Conservation (phyloP, 2,797 vertebrate species). For the Synanceia verrucosa region DNA sequence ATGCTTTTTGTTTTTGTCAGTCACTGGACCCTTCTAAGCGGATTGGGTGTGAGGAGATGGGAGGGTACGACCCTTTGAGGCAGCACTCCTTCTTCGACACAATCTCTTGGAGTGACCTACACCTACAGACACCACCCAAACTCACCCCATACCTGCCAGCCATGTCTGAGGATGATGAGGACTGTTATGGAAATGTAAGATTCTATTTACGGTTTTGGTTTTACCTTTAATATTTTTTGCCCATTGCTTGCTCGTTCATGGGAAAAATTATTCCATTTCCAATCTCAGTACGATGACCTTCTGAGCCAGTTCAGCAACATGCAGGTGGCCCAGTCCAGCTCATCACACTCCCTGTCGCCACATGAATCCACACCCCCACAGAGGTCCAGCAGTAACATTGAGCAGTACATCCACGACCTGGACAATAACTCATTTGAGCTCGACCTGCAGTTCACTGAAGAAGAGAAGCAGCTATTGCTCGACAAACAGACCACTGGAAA, state of each 20-base stretch:
- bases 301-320: conserved; percentile 99
- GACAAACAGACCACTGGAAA: conserved; percentile 96
- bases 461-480: conserved; percentile 93
- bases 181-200: conserved; percentile 98
- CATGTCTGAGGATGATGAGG: conserved; percentile 99
- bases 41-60: conserved; percentile 97
- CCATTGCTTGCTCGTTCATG: background rate
- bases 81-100: conserved; percentile 95
- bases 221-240: background rate
- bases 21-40: conserved; percentile 94
- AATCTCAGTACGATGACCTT: conserved; percentile 94
- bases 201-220: background rate
- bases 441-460: conserved; percentile 95
- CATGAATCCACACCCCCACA: conserved; percentile 83
- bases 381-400: conserved; percentile 94
- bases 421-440: conserved; percentile 98
- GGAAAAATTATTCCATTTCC: background rate
- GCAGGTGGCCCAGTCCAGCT: conserved; percentile 94
- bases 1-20: conserved; percentile 72
- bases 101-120: conserved; percentile 92
- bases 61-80: conserved; percentile 91
- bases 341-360: conserved; percentile 87
- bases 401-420: conserved; percentile 98
- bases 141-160: conserved; percentile 97
- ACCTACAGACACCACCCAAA: conserved; percentile 94